Evolutionary conservation across 2,797 vertebrate species (phyloP), one percentile per base, ranked within the genome.

Genomic region (Salmo trutta): DNA sequence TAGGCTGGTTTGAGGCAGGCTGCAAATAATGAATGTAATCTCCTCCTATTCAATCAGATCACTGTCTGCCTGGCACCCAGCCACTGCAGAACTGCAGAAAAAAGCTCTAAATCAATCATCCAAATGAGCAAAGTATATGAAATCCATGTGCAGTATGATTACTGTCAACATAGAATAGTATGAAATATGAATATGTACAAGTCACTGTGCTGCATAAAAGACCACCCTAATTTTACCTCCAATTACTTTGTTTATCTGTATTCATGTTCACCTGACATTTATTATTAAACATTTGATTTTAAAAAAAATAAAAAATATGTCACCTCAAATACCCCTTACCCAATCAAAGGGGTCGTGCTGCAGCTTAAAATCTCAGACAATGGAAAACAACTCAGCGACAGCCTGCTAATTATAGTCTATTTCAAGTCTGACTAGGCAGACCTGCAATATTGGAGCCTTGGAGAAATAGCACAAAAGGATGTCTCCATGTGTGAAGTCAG

Each of bases 401-500:
- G 67, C 82, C 78, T 84, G 89, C 88, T 90, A 88, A 92, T 92
- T 86, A 91, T 91, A 66, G 81, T 77, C 84, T 69, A 52, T 74
- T 33, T 68, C 47, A 70, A 29, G 75, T 69, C 78, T 86, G 88
- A 90, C 85, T 88, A 86, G 83, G 29, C 67, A 72, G 81, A 87
- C 77, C 79, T 79, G 86, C 71, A 79, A 75, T 89, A 84, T 88
- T 86, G 56, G 75, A 77, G 83, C 77, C 52, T 79, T 79, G 76
- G 82, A 75, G 79, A 83, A 86, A 80, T 33, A 3, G 76, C 80
- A 90, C 90, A 90, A 89, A 90, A 85, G 89, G 70, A 77, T 71
- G 62, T 86, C 77, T 85, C 78, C 81, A 71, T 76, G 79, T 90
- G 86, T 90, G 90, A 90, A 92, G 88, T 87, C 88, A 87, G 88